Percentiles rank a stretch among this genome's conserved stretches.
Evolutionary conservation across 1,140 invertebrate genomes (phyloP).

Genomic region (Nymphalis io): DNA sequence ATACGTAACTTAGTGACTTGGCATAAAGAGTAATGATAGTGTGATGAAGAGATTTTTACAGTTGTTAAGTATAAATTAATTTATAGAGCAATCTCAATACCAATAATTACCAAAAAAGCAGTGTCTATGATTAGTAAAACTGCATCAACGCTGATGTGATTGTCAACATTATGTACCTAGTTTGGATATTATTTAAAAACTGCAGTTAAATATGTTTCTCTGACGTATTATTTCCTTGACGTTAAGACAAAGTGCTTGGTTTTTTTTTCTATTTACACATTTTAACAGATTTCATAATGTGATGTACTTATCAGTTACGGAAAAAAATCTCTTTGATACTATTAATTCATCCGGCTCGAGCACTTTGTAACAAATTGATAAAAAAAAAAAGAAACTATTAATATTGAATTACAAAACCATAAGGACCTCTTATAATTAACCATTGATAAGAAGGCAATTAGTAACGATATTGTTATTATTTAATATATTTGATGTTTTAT

Average conservation of each 20-base stretch:
- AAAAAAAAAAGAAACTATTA: slow-evolving; percentile 44
- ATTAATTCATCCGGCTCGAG: slow-evolving; percentile 43
- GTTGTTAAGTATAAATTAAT: slow-evolving; percentile 81
- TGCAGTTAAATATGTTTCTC: slow-evolving; percentile 40
- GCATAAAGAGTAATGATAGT: slow-evolving; percentile 78
- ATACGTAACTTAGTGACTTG: slow-evolving; percentile 80
- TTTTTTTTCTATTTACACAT: slow-evolving; percentile 19
- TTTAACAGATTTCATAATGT: slow-evolving; percentile 2
- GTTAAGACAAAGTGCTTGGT: slow-evolving; percentile 62
- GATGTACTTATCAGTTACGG: slow-evolving; percentile 27
- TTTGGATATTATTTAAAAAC: slow-evolving; percentile 40
- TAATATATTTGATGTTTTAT: slow-evolving; percentile 82
- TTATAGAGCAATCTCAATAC: slow-evolving; percentile 80
- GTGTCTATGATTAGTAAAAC: slow-evolving; percentile 72
- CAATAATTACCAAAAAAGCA: slow-evolving; percentile 82
- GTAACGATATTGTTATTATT: slow-evolving; percentile 81
- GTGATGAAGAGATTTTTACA: slow-evolving; percentile 81
- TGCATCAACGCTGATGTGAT: slow-evolving; percentile 70
- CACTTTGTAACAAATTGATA: slow-evolving; percentile 54
- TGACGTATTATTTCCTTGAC: slow-evolving; percentile 41
- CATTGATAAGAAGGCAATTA: slow-evolving; percentile 81
- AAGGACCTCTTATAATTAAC: slow-evolving; percentile 82
- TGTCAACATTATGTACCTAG: slow-evolving; percentile 46
- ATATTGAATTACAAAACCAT: slow-evolving; percentile 77
- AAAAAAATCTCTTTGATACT: slow-evolving; percentile 31